Base-by-base conservation (phyloP, 2,797 vertebrate species). In the Cyprinodon diabolis region DNA sequence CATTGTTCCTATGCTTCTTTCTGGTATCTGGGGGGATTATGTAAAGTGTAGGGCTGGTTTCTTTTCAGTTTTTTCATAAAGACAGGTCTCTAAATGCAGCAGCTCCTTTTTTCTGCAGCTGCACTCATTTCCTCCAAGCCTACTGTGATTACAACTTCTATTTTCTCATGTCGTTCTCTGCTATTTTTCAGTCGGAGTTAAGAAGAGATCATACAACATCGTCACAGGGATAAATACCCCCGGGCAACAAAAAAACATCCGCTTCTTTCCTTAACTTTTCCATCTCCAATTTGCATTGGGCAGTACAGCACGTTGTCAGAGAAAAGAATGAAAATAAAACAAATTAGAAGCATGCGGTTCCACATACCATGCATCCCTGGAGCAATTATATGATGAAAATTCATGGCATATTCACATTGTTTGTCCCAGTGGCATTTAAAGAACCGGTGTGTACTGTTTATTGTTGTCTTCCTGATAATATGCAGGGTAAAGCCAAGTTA, bases 201-300 rank as follows among this genome's bases (percentile, higher is more conserved):
- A 88, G 86, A 77, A 83, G 84, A 81, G 86, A 88, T 91, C 85
- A 84, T 68, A 82, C 74, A 85, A 83, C 86, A 90, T 90, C 83
- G 85, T 68, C 77, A 82, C 66, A 69, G 81, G 89, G 84, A 91
- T 92, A 89, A 90, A 93, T 88, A 91, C 92, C 92, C 88, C 82
- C 83, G 78, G 86, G 90, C 87, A 83, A 86, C 74, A 43, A 57
- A 68, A 68, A 73, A 70, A 69, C 71, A 77, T 25, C 78, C 35
- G 63, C 66, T 79, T 86, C 40, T 79, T 78, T 72, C 65, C 79
- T 30, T 8, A 85, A 80, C 66, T 68, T 73, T 62, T 66, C 75
- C 74, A 89, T 93, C 91, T 91, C 80, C 81, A 90, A 89, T 91
- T 92, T 88, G 78, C 84, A 87, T 66, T 63, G 78, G 77, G 78